Base-by-base conservation (phyloP, 2,888 invertebrate species). In the Andrena fulva region DNA sequence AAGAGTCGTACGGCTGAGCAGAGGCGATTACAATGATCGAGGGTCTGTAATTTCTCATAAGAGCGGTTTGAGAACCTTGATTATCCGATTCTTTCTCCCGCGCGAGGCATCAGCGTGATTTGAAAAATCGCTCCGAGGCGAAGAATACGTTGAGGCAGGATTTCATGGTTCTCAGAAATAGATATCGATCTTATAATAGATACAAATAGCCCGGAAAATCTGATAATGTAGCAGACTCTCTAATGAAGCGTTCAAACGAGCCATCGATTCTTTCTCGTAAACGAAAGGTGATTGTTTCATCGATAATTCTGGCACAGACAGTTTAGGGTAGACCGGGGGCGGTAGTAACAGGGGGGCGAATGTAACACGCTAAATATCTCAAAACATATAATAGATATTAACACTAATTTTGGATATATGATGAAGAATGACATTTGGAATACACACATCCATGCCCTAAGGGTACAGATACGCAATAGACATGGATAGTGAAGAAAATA, bases 201-300 rank as follows among this genome's bases (percentile, higher is more conserved):
- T 56, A 59, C 35, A 69, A 69, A 69, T 59, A n/a, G 16, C 35
- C 68, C 48, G 60, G 42, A 42, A 56, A 56, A 27, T 56, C 56
- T 24, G 56, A 56, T 56, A 56, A 56, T 56, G 24, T 56, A 20
- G 56, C 12, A 24, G 24, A 20, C 24, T 56, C 24, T 56, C 24
- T 27, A 56, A 24, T 2, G 20, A 42, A n/a, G 4, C 24, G 24
- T 10, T 56, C 10, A 4, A 10, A 20, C 2, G 24, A 35, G 12
- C 2, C 12, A 24, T 20, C 20, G 12, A 20, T 12, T 12, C n/a
- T 29, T 50, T 7, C 8, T 29, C 31, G n/a, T n/a, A 31, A 20
- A 56, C 27, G 27, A 27, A 56, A 12, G 10, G 56, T 8, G 56
- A 56, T 56, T 27, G 24, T 56, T 56, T 56, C 56, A 56, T 56